phyloP scores from a whole-genome alignment of 2,113 vertebrate species.

The Zosterops pallidus region DNA sequence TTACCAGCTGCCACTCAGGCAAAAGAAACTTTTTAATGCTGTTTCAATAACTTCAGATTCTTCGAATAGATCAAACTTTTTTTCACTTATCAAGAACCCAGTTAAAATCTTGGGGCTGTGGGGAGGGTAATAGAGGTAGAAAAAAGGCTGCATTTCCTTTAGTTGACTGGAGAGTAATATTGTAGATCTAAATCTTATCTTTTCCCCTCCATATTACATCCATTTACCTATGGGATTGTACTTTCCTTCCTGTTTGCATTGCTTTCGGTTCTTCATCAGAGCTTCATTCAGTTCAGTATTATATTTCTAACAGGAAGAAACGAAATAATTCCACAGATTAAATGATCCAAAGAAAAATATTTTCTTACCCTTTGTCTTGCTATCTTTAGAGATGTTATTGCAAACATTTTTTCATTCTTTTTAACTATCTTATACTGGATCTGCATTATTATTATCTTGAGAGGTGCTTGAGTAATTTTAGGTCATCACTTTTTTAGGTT shows the following conservation, averaged over 20 bases:
- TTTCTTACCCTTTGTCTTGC: background rate
- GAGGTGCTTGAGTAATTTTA: background rate
- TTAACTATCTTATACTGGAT: background rate
- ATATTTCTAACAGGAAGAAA: conserved; percentile 32
- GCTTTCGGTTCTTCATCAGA: background rate
- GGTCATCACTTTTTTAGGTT: background rate
- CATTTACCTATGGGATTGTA: background rate
- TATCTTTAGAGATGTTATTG: conserved; percentile 12
- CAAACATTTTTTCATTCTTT: conserved; percentile 16
- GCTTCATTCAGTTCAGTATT: conserved; percentile 13
- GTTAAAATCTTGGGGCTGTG: background rate
- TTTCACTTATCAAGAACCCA: background rate
- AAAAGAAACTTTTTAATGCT: background rate
- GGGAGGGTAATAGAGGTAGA: background rate
- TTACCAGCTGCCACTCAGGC: background rate
- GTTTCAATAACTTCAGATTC: background rate
- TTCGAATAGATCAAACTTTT: background rate
- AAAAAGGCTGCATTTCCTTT: background rate
- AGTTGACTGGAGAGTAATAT: background rate
- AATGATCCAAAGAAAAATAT: conserved; percentile 45
- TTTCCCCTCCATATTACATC: background rate
- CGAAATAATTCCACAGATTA: conserved; percentile 35
- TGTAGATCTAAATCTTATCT: background rate
- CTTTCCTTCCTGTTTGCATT: conserved; percentile 19
- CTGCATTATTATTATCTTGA: background rate